Evolutionary conservation across 2,888 invertebrate species (phyloP).

Genomic region (Netelia melanura): DNA sequence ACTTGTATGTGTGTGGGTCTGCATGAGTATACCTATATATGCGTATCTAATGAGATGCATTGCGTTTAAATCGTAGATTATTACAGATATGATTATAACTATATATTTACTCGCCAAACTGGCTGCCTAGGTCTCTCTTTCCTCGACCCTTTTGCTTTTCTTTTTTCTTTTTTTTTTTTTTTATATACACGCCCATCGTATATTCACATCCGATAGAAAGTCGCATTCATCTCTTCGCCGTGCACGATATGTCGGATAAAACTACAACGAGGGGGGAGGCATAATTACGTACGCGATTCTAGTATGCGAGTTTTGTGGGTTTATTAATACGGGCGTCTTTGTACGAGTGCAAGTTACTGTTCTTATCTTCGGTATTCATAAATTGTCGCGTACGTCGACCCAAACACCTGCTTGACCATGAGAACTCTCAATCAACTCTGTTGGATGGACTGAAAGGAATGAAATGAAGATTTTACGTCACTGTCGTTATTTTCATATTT

Average conservation of each 20-base stretch:
- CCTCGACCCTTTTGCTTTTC: constrained; percentile 5
- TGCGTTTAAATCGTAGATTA: not conserved
- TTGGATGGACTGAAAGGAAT: no score
- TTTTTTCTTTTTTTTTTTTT: constrained; percentile 43
- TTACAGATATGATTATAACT: no score
- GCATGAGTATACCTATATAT: constrained; percentile 5
- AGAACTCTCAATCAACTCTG: no score
- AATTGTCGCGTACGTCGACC: no score
- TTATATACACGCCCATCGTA: constrained; percentile 61
- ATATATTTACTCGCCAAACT: no score
- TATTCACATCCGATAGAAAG: constrained; percentile 75
- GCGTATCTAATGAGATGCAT: not conserved
- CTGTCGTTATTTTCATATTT: no score
- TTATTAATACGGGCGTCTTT: no score
- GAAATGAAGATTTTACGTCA: no score
- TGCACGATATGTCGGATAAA: constrained; percentile 74
- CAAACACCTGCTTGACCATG: no score
- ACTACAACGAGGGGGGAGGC: constrained; percentile 60
- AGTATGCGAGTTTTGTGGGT: constrained; percentile 4
- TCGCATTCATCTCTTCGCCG: constrained; percentile 71
- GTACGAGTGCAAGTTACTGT: no score
- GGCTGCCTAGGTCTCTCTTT: not conserved
- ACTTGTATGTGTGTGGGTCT: not conserved
- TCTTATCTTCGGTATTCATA: no score
- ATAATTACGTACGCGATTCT: constrained; percentile 24